Evolutionary conservation across 2,888 invertebrate genomes (phyloP), one percentile per base, ranked within the genome.

Genomic region (Bursaphelenchus okinawaensis): DNA sequence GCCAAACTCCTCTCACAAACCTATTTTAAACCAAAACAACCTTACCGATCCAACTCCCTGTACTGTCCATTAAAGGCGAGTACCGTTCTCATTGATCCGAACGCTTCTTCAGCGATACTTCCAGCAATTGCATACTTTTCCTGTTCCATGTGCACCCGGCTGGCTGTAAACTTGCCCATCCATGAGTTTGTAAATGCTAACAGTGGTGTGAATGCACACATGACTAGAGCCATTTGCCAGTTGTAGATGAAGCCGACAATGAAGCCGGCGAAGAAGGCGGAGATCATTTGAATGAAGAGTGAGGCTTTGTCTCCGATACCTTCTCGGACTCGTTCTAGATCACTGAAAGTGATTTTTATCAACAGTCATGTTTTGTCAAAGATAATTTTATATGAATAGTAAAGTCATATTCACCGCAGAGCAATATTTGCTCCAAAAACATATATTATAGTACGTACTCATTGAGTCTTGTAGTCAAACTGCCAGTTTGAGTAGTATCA

Each of bases 211-310:
- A 87, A 79, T 0, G 86, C 83, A 79, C 87, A 81, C 79, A 87
- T 85, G 4, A 87, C 86, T 7, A 87, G 77, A 0, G 87, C 86
- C 74, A 87, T 82, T 72, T 86, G 84, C 87, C 87, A 87, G 68
- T 85, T 66, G 61, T 83, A 84, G 63, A 83, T 70, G 75, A 86
- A 85, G 0, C 86, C 86, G 51, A 87, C 83, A 24, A 82, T 73
- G 69, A 85, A 84, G 1, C 85, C 85, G 31, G 83, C 78, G 4
- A 85, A 12, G 71, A 85, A 86, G 9, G 85, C 83, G 20, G 84
- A 74, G 16, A 73, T 56, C 63, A 56, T 58, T 56, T 85, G 84
- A 9, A 86, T 72, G 65, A 85, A 82, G 71, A 84, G 75, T n/a
- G 82, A 84, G 60, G 85, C 77, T 69, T 86, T 86, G 76, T 86